Evolutionary conservation across 2,888 invertebrate genomes (phyloP).

Genomic region (Spicauda simplicius): DNA sequence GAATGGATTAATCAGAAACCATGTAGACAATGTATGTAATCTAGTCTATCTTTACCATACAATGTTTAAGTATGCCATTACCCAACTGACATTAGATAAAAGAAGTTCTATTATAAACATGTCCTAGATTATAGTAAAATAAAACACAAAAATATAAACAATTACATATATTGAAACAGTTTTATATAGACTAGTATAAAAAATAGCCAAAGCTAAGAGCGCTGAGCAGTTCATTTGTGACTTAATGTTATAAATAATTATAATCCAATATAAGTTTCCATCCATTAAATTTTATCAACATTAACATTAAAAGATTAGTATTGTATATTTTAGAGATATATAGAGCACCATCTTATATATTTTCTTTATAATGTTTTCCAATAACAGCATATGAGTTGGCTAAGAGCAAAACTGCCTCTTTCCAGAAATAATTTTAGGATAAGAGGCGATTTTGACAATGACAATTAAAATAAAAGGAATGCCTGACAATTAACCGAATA

Average conservation of each 20-base stretch:
- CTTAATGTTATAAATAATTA: constrained; percentile 47
- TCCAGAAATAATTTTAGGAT: no score
- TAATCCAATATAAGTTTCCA: constrained; percentile 43
- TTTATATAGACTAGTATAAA: constrained; percentile 79
- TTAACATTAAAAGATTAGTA: not conserved
- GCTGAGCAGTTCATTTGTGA: constrained; percentile 79
- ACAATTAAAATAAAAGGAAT: not conserved
- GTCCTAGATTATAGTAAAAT: constrained; percentile 1
- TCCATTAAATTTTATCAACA: constrained; percentile 36
- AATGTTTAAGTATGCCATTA: no score
- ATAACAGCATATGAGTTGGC: not conserved
- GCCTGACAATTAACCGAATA: not conserved
- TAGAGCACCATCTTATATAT: constrained; percentile 19
- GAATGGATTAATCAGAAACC: no score
- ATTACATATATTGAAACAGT: constrained; percentile 68
- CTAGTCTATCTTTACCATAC: no score
- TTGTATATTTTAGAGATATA: not conserved
- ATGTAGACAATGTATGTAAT: no score
- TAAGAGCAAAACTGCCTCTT: no score
- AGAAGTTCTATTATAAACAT: no score
- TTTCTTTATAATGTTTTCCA: not conserved
- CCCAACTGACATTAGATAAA: no score
- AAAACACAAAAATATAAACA: constrained; percentile 57
- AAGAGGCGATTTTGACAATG: no score
- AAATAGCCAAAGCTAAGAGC: constrained; percentile 78